Conservation (phyloP, 2,888 invertebrate species). For the Tyria jacobaeae region DNA sequence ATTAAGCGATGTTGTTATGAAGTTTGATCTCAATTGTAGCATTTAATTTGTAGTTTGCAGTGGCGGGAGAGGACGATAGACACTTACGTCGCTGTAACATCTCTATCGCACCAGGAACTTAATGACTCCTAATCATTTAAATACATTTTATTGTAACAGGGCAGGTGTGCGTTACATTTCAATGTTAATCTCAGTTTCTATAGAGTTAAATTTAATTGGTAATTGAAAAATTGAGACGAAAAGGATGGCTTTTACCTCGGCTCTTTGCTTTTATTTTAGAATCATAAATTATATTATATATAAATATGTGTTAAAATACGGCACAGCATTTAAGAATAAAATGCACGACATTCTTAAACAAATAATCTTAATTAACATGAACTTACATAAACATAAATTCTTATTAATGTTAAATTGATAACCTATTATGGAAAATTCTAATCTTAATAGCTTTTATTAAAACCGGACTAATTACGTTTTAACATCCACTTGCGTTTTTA, state of each 20-base stretch:
- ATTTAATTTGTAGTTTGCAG: slow-evolving; percentile 30
- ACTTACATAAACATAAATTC: background rate
- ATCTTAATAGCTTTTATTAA: slow-evolving; percentile 61
- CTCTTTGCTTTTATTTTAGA: background rate
- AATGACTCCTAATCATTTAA: slow-evolving; percentile 77
- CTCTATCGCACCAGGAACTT: slow-evolving; percentile 68
- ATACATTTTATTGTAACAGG: slow-evolving; percentile 56
- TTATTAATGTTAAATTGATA: background rate
- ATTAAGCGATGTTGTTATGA: slow-evolving; percentile 46
- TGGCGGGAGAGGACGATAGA: slow-evolving; percentile 22
- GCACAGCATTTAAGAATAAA: too few species aligned
- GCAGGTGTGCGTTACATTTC: slow-evolving; percentile 9
- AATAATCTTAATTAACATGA: background rate
- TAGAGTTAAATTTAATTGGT: background rate
- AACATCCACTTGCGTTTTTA: slow-evolving; percentile 60
- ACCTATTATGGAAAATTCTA: slow-evolving; percentile 41
- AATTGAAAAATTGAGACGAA: background rate
- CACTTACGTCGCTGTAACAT: slow-evolving; percentile 55
- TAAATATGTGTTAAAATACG: background rate
- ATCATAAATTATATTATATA: too few species aligned
- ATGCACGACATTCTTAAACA: background rate
- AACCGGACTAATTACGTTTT: slow-evolving; percentile 73
- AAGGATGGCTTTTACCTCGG: background rate
- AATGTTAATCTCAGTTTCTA: slow-evolving; percentile 7
- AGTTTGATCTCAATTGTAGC: slow-evolving; percentile 34